A percentile compares a stretch with the other conserved stretches of the same genome.
phyloP scores from a whole-genome alignment of 2,888 invertebrate species.

The Pseudanteris insignis region DNA sequence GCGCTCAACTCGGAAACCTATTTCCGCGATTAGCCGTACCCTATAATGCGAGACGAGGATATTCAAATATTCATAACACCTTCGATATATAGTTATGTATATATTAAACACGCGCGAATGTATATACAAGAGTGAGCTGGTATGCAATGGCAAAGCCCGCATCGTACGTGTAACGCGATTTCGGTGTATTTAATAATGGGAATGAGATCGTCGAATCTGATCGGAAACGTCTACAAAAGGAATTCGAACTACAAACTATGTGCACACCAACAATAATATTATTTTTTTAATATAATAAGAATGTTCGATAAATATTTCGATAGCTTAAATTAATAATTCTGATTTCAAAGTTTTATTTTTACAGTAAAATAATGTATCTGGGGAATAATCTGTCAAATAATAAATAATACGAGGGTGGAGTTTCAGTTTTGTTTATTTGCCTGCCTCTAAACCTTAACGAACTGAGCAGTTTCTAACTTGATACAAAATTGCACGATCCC shows the following conservation, averaged over 20 bases:
- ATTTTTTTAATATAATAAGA: too few species aligned
- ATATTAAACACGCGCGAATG: slow-evolving; percentile 4
- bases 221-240: slow-evolving; percentile 31
- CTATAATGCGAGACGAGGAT: slow-evolving; percentile 15
- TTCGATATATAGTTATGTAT: slow-evolving; percentile 17
- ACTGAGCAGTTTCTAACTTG: too few species aligned
- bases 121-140: background rate
- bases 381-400: too few species aligned
- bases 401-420: too few species aligned
- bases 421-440: too few species aligned
- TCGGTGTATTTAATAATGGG: slow-evolving; percentile 23
- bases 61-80: slow-evolving; percentile 30
- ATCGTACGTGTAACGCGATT: background rate
- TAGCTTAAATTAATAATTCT: too few species aligned
- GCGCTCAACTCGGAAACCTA: slow-evolving; percentile 21
- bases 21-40: slow-evolving; percentile 29
- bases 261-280: slow-evolving; percentile 20
- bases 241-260: slow-evolving; percentile 15
- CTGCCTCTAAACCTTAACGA: too few species aligned
- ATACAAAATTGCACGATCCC: too few species aligned
- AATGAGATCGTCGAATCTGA: slow-evolving; percentile 32
- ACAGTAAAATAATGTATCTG: too few species aligned
- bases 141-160: background rate
- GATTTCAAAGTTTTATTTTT: too few species aligned
- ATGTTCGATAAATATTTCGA: too few species aligned